These are phyloP conservation scores for Drosophila parthenogenetica DNA, from an alignment of 2,888 invertebrate genomes.

Conservation along the genomic window DNA sequence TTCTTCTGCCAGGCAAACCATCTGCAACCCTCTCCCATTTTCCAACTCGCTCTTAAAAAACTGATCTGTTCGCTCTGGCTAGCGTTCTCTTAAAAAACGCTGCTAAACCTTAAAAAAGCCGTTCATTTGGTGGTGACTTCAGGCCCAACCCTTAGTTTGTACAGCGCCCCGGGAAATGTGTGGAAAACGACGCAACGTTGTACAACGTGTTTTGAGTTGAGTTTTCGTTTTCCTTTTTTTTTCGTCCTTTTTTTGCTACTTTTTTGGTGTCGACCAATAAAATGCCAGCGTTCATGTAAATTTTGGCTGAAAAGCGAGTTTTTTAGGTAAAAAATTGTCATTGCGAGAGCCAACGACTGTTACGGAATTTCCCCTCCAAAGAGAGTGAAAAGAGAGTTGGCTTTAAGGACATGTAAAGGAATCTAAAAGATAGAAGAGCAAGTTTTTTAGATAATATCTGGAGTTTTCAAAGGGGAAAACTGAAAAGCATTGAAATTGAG, in stretches of 20 bases:
- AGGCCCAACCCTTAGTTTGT: conserved; percentile 56
- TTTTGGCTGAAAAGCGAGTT: conserved; percentile 71
- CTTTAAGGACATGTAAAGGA: conserved; percentile 36
- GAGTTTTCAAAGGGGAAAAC: background rate
- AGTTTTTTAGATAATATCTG: background rate
- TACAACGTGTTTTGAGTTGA: conserved; percentile 45
- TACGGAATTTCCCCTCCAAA: conserved; percentile 73
- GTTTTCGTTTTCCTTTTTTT: conserved; percentile 53
- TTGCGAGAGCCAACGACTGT: conserved; percentile 62
- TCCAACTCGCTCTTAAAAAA: conserved; percentile 62
- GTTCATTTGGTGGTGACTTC: conserved; percentile 48
- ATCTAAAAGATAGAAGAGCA: conserved; percentile 23
- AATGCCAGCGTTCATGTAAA: conserved; percentile 78
- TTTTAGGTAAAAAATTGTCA: conserved; percentile 79
- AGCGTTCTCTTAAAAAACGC: conserved; percentile 55
- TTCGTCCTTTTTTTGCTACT: conserved; percentile 33
- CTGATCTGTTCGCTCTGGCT: conserved; percentile 42
- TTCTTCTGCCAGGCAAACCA: conserved; percentile 5
- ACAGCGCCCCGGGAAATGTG: conserved; percentile 36
- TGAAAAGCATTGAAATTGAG: background rate
- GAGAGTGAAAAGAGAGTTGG: background rate
- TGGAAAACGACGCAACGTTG: conserved; percentile 63
- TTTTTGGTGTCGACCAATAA: conserved; percentile 76
- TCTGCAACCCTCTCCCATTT: conserved; percentile 69
- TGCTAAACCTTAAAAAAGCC: conserved; percentile 23